These are phyloP conservation scores for Synodontis membranacea DNA, from an alignment of 2,113 vertebrate genomes.

Conservation along the genomic window DNA sequence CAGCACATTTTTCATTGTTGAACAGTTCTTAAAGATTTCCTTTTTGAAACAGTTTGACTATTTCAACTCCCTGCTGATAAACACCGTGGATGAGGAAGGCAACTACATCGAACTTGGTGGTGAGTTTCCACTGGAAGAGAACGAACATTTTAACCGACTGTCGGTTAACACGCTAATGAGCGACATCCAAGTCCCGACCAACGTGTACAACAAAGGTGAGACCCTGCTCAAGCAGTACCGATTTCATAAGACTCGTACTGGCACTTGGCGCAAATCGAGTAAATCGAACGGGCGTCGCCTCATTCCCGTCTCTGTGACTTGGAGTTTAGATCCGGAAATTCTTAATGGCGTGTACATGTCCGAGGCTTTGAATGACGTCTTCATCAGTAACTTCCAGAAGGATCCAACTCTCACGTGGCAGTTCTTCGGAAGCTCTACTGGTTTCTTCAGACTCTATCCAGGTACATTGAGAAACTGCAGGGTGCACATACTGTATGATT, in stretches of 20 bases:
- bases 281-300: neutral
- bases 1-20: neutral
- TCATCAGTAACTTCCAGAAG: slow-evolving; percentile 88
- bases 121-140: slow-evolving; percentile 86
- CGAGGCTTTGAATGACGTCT: slow-evolving; percentile 91
- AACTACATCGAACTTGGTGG: slow-evolving; percentile 83
- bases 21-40: neutral
- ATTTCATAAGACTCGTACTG: neutral
- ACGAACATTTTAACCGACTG: slow-evolving; percentile 91
- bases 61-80: slow-evolving; percentile 89
- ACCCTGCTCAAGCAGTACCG: neutral
- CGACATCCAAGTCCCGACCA: slow-evolving; percentile 91
- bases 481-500: neutral
- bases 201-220: slow-evolving; percentile 96
- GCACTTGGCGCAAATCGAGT: neutral
- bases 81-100: slow-evolving; percentile 83
- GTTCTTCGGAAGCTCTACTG: slow-evolving; percentile 91
- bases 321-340: slow-evolving; percentile 82
- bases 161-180: slow-evolving; percentile 89
- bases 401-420: slow-evolving; percentile 97
- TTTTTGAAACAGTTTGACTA: slow-evolving; percentile 83
- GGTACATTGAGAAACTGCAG: slow-evolving; percentile 67
- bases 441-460: slow-evolving; percentile 96
- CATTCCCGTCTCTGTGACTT: neutral
- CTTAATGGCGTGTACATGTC: slow-evolving; percentile 96